Conservation (phyloP, 2,888 invertebrate species). For the Brachyopa scutellaris region DNA sequence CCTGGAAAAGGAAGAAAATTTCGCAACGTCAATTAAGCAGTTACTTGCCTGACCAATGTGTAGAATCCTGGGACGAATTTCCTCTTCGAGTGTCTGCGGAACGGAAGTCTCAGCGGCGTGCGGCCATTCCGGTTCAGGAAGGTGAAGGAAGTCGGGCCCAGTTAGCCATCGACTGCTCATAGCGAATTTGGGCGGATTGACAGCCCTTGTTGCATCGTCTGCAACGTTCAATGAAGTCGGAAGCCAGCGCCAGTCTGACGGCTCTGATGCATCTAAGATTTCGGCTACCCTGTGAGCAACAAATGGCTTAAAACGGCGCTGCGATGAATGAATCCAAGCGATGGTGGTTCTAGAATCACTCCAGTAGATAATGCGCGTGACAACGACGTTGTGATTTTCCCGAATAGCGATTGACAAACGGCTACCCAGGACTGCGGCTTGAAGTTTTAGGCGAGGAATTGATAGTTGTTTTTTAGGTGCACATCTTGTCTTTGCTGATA, state of each 20-base stretch:
- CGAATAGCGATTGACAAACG: too few relatives aligned
- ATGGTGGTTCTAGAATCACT: not conserved
- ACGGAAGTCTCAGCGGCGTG: not conserved
- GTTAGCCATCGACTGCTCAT: not conserved
- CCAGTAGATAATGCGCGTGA: too few relatives aligned
- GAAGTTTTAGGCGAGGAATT: too few relatives aligned
- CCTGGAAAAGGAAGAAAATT: not conserved
- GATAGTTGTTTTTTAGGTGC: too few relatives aligned
- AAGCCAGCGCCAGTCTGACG: not conserved
- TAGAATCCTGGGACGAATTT: not conserved
- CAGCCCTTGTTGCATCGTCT: not conserved
- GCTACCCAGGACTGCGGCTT: too few relatives aligned
- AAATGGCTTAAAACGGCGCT: too few relatives aligned
- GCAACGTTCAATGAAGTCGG: not conserved
- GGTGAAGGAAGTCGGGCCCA: not conserved
- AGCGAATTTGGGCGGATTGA: not conserved
- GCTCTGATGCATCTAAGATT: not conserved
- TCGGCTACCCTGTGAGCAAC: not conserved
- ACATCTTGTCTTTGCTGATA: too few relatives aligned
- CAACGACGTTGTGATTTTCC: too few relatives aligned
- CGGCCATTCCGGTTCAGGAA: not conserved
- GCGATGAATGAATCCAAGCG: too few relatives aligned
- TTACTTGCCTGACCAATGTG: not conserved
- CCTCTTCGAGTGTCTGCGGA: not conserved
- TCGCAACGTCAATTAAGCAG: not conserved